phyloP scores from a whole-genome alignment of 2,797 vertebrate species.

The Sparus aurata region DNA sequence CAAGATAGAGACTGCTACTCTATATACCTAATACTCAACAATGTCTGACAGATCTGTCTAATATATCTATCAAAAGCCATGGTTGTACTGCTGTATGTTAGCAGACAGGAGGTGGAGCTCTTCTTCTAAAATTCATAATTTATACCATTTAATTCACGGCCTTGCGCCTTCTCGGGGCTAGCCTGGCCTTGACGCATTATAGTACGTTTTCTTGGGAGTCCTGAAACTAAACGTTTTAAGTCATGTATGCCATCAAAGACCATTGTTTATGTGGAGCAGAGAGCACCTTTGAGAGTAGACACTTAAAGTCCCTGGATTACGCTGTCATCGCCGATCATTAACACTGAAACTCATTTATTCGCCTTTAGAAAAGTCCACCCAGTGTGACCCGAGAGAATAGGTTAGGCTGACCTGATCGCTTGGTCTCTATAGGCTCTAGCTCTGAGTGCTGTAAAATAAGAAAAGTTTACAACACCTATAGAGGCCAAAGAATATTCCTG shows the following conservation, averaged over 20 bases:
- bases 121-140: conserved; percentile 24
- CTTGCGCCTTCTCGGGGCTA: conserved; percentile 15
- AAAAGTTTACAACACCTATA: conserved; percentile 44
- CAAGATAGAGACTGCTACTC: conserved; percentile 85
- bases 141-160: conserved; percentile 8
- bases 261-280: conserved; percentile 67
- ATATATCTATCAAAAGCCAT: conserved; percentile 77
- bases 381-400: conserved; percentile 26
- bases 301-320: conserved; percentile 75
- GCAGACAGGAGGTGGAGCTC: conserved; percentile 22
- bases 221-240: conserved; percentile 45
- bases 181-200: conserved; percentile 16
- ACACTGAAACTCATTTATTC: conserved; percentile 62
- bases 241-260: conserved; percentile 62
- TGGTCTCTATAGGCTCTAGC: conserved; percentile 49
- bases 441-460: conserved; percentile 45
- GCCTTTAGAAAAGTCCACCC: conserved; percentile 50
- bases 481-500: conserved; percentile 68
- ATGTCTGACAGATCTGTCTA: conserved; percentile 79
- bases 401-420: conserved; percentile 61
- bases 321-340: conserved; percentile 35
- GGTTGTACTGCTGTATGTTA: conserved; percentile 68
- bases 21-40: conserved; percentile 87
- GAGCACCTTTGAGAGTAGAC: conserved; percentile 78
- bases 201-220: conserved; percentile 29